These are phyloP conservation scores for Tonatia bakeri DNA, from an alignment of 2,113 vertebrate species.

Conservation along the genomic window DNA sequence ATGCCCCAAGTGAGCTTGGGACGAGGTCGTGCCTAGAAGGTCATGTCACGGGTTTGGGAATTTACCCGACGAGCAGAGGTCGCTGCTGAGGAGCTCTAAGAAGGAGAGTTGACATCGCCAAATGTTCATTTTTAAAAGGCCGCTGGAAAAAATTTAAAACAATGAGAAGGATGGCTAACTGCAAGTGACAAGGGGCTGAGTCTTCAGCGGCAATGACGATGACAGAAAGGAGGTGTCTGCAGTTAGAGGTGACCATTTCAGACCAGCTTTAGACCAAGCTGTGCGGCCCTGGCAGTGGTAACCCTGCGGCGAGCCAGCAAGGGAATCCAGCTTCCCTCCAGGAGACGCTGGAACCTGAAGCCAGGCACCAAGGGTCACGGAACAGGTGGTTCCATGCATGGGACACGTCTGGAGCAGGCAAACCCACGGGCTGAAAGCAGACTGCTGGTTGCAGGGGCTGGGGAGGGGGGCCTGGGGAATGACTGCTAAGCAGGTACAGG, in stretches of 20 bases:
- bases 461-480: not conserved
- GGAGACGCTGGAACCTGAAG: not conserved
- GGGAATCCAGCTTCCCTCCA: not conserved
- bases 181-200: not conserved
- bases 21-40: not conserved
- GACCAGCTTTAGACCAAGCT: not conserved
- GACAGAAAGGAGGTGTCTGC: not conserved
- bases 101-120: not conserved
- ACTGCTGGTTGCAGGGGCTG: not conserved
- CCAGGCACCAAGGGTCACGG: not conserved
- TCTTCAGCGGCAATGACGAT: rapidly evolving
- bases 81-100: not conserved
- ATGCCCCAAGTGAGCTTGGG: rapidly evolving
- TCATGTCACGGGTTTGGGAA: rapidly evolving
- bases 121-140: not conserved
- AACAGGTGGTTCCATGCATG: not conserved
- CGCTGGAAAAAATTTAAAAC: not conserved
- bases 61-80: not conserved
- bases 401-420: not conserved
- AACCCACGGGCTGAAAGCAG: not conserved
- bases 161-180: not conserved
- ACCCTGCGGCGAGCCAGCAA: not conserved
- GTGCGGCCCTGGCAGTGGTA: not conserved
- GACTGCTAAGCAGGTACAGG: not conserved
- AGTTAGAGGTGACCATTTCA: not conserved